A percentile compares a stretch with the other conserved stretches of the same genome.
These are phyloP conservation scores for Micrasema longulum DNA, from an alignment of 1,140 invertebrate species.

Conservation along the genomic window DNA sequence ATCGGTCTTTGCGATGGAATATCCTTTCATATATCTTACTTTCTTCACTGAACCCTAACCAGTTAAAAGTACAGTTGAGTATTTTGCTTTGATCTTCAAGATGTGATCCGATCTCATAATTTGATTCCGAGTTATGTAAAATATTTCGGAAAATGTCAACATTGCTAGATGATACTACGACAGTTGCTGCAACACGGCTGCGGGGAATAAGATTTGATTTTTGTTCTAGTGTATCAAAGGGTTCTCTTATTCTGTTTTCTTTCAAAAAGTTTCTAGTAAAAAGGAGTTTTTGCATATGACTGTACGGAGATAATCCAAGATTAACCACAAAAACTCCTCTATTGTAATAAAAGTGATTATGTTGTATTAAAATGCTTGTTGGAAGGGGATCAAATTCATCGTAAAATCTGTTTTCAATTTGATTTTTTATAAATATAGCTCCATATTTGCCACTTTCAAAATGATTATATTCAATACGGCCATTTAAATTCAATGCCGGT, in stretches of 20 bases:
- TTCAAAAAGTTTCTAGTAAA: slow-evolving; percentile 92
- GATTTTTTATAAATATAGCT: slow-evolving; percentile 88
- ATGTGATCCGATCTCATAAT: slow-evolving; percentile 95
- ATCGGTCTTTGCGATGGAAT: slow-evolving; percentile 92
- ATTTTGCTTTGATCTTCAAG: slow-evolving; percentile 92
- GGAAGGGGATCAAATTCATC: slow-evolving; percentile 76
- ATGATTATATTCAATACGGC: slow-evolving; percentile 87
- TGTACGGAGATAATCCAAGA: slow-evolving; percentile 88
- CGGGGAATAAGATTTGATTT: slow-evolving; percentile 82
- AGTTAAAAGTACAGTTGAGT: slow-evolving; percentile 96
- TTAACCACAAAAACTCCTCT: slow-evolving; percentile 88
- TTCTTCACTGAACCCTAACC: slow-evolving; percentile 86
- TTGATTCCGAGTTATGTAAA: slow-evolving; percentile 89
- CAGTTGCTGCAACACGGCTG: slow-evolving; percentile 88
- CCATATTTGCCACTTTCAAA: slow-evolving; percentile 87
- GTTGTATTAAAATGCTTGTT: slow-evolving; percentile 80
- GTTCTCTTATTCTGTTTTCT: slow-evolving; percentile 89
- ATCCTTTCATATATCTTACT: slow-evolving; percentile 82
- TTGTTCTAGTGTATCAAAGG: slow-evolving; percentile 78
- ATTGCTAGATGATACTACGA: slow-evolving; percentile 92
- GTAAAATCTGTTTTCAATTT: slow-evolving; percentile 77
- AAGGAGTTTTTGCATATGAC: slow-evolving; percentile 80
- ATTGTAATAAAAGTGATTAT: slow-evolving; percentile 92
- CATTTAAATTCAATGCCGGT: slow-evolving; percentile 87
- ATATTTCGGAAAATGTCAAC: slow-evolving; percentile 92